Percentiles rank a stretch among this genome's conserved stretches.
These are phyloP conservation scores for Microplitis deprimator DNA, from an alignment of 2,888 invertebrate genomes.

Conservation along the genomic window DNA sequence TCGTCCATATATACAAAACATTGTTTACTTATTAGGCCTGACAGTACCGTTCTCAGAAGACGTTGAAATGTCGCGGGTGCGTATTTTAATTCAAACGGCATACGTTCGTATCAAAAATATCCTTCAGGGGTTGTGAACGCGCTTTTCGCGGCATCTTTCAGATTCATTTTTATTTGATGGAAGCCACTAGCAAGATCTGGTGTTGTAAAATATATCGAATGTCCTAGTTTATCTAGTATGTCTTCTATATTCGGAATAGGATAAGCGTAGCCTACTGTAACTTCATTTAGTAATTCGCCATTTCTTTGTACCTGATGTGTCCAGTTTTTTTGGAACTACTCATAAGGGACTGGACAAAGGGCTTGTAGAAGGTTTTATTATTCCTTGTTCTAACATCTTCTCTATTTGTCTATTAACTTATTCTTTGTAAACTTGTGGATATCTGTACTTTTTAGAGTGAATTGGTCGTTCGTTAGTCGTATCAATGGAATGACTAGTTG, in stretches of 20 bases:
- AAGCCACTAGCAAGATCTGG: conserved; percentile 34
- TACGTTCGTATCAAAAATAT: conserved; percentile 25
- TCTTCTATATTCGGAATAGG: conserved; percentile 46
- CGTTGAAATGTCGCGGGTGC: conserved; percentile 34
- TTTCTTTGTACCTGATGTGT: conserved; percentile 34
- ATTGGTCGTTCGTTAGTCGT: too few species aligned
- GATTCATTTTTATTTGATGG: conserved; percentile 28
- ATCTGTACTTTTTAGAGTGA: too few species aligned
- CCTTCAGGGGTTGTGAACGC: conserved; percentile 32
- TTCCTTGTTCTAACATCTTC: conserved; percentile 15
- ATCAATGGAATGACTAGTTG: too few species aligned
- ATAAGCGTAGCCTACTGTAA: conserved; percentile 32
- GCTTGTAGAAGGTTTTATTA: conserved; percentile 37
- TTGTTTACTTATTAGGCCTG: conserved; percentile 41
- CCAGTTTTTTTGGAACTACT: conserved; percentile 43
- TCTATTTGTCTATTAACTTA: conserved; percentile 35
- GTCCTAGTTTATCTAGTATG: conserved; percentile 49
- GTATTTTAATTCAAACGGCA: conserved; percentile 37
- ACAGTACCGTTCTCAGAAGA: conserved; percentile 46
- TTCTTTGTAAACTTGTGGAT: conserved; percentile 3
- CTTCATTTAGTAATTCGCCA: conserved; percentile 38
- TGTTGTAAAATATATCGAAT: conserved; percentile 25
- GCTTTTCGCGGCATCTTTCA: conserved; percentile 17
- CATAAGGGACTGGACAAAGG: conserved; percentile 39
- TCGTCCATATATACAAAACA: conserved; percentile 58